A percentile compares a stretch with the other conserved stretches of the same genome.
These are phyloP conservation scores for Steinernema hermaphroditum DNA, from an alignment of 2,888 invertebrate genomes.

Conservation along the genomic window DNA sequence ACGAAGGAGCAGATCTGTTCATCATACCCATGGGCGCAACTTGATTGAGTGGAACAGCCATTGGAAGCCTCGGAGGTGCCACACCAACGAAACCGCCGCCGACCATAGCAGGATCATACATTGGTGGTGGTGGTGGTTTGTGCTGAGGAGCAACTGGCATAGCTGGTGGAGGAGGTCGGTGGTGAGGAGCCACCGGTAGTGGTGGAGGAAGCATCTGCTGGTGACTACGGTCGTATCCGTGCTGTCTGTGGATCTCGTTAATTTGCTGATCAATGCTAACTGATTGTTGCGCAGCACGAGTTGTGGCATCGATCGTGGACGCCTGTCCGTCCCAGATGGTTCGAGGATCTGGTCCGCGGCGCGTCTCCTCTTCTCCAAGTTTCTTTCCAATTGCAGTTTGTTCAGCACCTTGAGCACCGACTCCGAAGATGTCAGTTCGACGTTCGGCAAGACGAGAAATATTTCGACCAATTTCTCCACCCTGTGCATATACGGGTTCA, in stretches of 20 bases:
- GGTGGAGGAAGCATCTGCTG: conserved; percentile 31
- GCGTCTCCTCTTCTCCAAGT: conserved; percentile 70
- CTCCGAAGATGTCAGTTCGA: conserved; percentile 99
- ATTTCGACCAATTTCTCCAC: conserved; percentile 90
- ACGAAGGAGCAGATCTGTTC: conserved; percentile 39
- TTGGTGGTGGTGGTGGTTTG: conserved; percentile 15
- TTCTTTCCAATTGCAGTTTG: conserved; percentile 99
- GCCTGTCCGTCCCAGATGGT: conserved; percentile 99
- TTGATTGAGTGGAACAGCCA: conserved; percentile 23
- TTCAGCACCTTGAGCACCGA: conserved; percentile 79
- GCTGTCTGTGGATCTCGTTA: conserved; percentile 54
- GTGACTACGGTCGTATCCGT: conserved; percentile 80
- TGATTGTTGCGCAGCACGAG: conserved; percentile 52
- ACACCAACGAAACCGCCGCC: conserved; percentile 28
- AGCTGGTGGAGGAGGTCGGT: conserved; percentile 31
- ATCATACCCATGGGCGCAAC: conserved; percentile 44
- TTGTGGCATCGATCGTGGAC: conserved; percentile 79
- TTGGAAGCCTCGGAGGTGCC: conserved; percentile 15
- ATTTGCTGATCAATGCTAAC: conserved; percentile 54
- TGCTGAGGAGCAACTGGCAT: conserved; percentile 2
- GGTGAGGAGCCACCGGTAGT: conserved; percentile 50
- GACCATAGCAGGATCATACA: conserved; percentile 24
- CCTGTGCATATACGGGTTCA: conserved; percentile 79
- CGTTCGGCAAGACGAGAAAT: conserved; percentile 93
- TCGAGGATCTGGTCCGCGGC: conserved; percentile 39